Evolutionary conservation across 2,797 vertebrate genomes (phyloP).

Genomic region (Enteromius unitaeniatus): DNA sequence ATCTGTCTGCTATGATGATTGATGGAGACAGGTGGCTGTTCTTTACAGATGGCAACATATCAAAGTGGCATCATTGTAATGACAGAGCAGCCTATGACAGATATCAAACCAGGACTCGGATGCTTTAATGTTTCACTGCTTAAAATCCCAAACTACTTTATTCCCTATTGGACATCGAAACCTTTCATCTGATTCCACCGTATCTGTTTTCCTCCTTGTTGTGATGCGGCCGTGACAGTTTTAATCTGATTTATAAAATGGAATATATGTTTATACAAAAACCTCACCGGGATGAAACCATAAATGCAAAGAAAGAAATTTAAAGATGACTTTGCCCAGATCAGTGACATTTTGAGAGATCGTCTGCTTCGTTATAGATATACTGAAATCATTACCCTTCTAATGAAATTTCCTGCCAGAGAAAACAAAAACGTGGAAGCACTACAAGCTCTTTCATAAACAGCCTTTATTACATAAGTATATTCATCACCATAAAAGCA

Average conservation of each 20-base stretch:
- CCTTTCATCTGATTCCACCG: slow-evolving; percentile 19
- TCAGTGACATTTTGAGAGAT: slow-evolving; percentile 42
- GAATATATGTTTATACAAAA: neutral
- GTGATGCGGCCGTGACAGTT: slow-evolving; percentile 33
- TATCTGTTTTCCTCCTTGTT: slow-evolving; percentile 5
- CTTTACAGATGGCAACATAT: slow-evolving; percentile 41
- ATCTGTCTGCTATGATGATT: slow-evolving; percentile 44
- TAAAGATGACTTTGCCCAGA: neutral
- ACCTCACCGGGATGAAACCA: neutral
- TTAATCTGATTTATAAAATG: slow-evolving; percentile 41
- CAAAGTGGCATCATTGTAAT: slow-evolving; percentile 40
- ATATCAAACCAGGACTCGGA: slow-evolving; percentile 31
- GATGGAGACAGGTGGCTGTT: slow-evolving; percentile 42
- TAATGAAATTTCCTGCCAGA: slow-evolving; percentile 55
- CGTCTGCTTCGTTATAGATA: slow-evolving; percentile 34
- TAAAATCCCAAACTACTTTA: slow-evolving; percentile 39
- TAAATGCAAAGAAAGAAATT: slow-evolving; percentile 29
- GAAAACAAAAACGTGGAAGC: slow-evolving; percentile 32
- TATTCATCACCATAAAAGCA: slow-evolving; percentile 80
- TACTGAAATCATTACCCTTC: slow-evolving; percentile 42
- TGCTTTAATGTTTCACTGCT: slow-evolving; percentile 41
- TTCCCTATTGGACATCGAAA: slow-evolving; percentile 39
- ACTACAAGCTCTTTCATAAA: slow-evolving; percentile 73
- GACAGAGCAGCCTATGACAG: slow-evolving; percentile 43
- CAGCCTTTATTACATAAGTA: slow-evolving; percentile 83